phyloP scores from a whole-genome alignment of 2,113 vertebrate genomes.

The Pampusana beccarii region DNA sequence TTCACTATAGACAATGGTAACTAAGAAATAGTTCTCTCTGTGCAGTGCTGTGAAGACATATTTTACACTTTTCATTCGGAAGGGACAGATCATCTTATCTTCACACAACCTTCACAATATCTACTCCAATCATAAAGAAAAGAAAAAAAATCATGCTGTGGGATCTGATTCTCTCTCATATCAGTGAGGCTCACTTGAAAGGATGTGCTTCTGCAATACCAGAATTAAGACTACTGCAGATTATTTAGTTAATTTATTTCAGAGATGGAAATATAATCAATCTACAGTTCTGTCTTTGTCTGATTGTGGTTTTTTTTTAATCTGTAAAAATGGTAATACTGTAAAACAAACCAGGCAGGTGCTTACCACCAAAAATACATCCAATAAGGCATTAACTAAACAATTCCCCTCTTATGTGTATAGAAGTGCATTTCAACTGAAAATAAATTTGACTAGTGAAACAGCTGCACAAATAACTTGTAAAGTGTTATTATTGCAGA shows the following conservation, averaged over 20 bases:
- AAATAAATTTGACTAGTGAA: slow-evolving; percentile 46
- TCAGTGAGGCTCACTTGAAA: neutral
- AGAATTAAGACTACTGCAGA: neutral
- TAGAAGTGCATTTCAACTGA: neutral
- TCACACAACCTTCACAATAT: neutral
- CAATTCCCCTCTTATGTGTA: neutral
- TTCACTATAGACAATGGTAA: neutral
- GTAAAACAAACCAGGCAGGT: neutral
- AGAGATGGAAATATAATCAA: neutral
- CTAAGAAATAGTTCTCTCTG: neutral
- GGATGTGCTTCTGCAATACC: neutral
- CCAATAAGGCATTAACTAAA: neutral
- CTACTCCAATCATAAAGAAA: neutral
- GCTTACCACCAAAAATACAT: neutral
- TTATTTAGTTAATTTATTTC: neutral
- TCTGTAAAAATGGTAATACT: neutral
- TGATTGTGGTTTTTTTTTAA: neutral
- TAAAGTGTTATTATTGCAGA: slow-evolving; percentile 39
- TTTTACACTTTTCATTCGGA: neutral
- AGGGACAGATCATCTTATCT: neutral
- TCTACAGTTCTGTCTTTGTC: neutral
- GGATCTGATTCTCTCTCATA: neutral
- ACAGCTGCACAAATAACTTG: slow-evolving; percentile 68
- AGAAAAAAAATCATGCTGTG: neutral
- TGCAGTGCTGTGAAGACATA: neutral